phyloP scores from a whole-genome alignment of 2,113 vertebrate species.

The Erythrolamprus reginae region DNA sequence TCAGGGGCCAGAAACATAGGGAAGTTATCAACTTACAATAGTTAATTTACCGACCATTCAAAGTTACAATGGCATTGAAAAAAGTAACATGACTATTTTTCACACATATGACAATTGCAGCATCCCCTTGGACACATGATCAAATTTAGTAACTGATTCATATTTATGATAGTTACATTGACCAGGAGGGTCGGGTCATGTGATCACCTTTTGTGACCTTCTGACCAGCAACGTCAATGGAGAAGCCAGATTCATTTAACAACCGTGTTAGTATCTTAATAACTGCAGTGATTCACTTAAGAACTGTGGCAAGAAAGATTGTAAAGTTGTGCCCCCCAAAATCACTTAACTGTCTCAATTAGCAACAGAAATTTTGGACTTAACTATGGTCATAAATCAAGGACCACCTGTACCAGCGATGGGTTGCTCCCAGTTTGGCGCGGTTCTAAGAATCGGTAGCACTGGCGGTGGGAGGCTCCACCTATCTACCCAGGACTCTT shows the following conservation, averaged over 20 bases:
- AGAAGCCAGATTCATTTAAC: background rate
- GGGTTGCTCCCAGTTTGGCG: too few species aligned
- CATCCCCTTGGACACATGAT: background rate
- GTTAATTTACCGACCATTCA: background rate
- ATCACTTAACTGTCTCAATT: background rate
- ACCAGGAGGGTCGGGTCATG: background rate
- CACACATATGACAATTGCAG: background rate
- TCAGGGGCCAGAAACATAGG: background rate
- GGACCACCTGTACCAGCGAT: background rate
- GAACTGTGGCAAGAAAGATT: background rate
- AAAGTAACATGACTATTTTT: background rate
- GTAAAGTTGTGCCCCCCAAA: background rate
- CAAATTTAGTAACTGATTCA: background rate
- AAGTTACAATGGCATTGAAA: background rate
- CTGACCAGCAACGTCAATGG: background rate
- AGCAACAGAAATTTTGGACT: background rate
- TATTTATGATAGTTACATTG: background rate
- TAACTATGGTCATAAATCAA: background rate
- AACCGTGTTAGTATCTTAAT: background rate
- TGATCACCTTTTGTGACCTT: background rate
- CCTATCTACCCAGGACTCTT: too few species aligned
- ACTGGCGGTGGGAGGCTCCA: too few species aligned
- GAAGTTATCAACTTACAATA: background rate
- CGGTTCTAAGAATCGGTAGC: too few species aligned
- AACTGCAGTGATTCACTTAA: background rate